Base-by-base conservation (phyloP, 2,113 vertebrate species). In the Chaenocephalus aceratus region DNA sequence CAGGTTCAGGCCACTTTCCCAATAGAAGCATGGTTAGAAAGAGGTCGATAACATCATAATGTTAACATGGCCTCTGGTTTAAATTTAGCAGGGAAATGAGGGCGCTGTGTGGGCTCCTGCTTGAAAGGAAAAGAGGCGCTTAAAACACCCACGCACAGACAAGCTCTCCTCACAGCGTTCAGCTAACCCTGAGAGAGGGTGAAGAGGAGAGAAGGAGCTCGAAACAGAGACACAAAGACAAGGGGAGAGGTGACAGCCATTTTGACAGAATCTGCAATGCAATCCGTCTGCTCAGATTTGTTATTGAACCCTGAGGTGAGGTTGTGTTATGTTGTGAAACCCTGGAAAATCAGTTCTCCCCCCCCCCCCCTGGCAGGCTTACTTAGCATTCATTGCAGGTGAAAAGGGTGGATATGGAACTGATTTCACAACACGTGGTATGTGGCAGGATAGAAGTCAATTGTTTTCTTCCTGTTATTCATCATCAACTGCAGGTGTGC, bases 51-150 rank as follows among this genome's bases (percentile, higher is more conserved):
- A 76, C 81, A 87, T 89, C 81, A 72, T 66, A 74, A 76, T 64
- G 87, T 87, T 89, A 91, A 75, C 89, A 45, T 78, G 81, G 88
- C 84, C 89, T 84, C 64, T 87, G 36, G 84, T 86, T 93, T 94
- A 94, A 94, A 94, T 93, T 92, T 94, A 95, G 94, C 91, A 79
- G 78, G 79, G 77, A 92, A 94, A 93, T 91, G 87, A 95, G 92
- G 89, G 84, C 84, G 72, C 77, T 90, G 87, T 92, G 94, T 94
- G 92, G 92, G 92, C 82, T 87, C 61, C 71, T 79, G 87, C 87
- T 89, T 87, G 87, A 90, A 91, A 90, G 89, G 86, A 89, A 91
- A 86, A 93, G 88, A 91, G 88, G 83, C 78, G 74, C 89, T 93
- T 84, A 83, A 80, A 54, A 75, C 61, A 18, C 93, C 93, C 89